phyloP scores from a whole-genome alignment of 23 tunicate genomes.

The Trididemnum miniatum region DNA sequence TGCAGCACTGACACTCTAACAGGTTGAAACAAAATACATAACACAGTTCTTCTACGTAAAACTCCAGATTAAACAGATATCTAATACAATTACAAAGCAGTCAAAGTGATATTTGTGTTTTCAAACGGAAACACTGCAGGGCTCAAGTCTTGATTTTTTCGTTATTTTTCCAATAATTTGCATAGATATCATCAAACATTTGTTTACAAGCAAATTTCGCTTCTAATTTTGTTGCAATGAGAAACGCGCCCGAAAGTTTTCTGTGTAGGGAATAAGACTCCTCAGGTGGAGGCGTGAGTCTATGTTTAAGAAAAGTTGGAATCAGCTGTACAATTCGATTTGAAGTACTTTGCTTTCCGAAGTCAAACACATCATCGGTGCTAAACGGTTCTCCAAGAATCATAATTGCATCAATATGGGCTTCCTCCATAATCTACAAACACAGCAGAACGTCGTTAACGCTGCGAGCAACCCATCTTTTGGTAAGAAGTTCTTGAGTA shows the following conservation, averaged over 20 bases:
- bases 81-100: too few relatives aligned
- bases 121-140: too few relatives aligned
- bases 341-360: slow-evolving; percentile 71
- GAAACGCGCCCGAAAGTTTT: slow-evolving; percentile 86
- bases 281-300: slow-evolving; percentile 97
- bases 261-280: slow-evolving; percentile 95
- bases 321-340: slow-evolving; percentile 71
- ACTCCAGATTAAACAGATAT: too few relatives aligned
- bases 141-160: too few relatives aligned
- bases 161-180: slow-evolving; percentile 14
- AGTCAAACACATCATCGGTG: slow-evolving; percentile 78
- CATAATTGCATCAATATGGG: slow-evolving; percentile 97
- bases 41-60: too few relatives aligned
- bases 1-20: too few relatives aligned
- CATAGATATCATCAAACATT: slow-evolving; percentile 67
- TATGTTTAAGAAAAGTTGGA: slow-evolving; percentile 87
- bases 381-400: slow-evolving; percentile 93
- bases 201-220: slow-evolving; percentile 80
- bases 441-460: too few relatives aligned
- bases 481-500: too few relatives aligned
- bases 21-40: too few relatives aligned
- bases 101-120: too few relatives aligned
- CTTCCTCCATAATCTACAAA: slow-evolving; percentile 92
- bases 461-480: too few relatives aligned
- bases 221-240: slow-evolving; percentile 68